A percentile compares a stretch with the other conserved stretches of the same genome.
These are phyloP conservation scores for Danio jaintianensis DNA, from an alignment of 2,797 vertebrate species.

Conservation along the genomic window DNA sequence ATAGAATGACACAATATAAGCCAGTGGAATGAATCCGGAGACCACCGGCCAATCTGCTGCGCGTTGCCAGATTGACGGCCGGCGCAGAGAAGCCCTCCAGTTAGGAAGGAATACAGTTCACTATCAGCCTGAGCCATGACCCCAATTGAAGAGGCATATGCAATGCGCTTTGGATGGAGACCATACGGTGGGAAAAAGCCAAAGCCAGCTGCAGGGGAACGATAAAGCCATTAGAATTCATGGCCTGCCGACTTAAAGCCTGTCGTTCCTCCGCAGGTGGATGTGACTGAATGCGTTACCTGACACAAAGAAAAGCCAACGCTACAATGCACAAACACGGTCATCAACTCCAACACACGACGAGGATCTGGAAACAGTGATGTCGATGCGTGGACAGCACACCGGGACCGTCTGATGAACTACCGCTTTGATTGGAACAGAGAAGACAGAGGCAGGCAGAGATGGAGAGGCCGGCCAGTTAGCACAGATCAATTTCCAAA, in stretches of 20 bases:
- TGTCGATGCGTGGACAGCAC: neutral
- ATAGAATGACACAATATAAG: slow-evolving; percentile 37
- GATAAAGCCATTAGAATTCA: slow-evolving; percentile 79
- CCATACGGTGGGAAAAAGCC: slow-evolving; percentile 48
- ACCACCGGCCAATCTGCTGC: slow-evolving; percentile 46
- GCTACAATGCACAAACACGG: slow-evolving; percentile 38
- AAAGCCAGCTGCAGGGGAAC: slow-evolving; percentile 71
- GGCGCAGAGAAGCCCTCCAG: slow-evolving; percentile 52
- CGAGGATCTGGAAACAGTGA: slow-evolving; percentile 21
- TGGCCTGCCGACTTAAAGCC: slow-evolving; percentile 62
- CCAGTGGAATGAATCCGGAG: slow-evolving; percentile 41
- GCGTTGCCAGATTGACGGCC: slow-evolving; percentile 23
- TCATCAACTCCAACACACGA: slow-evolving; percentile 29
- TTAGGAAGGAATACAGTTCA: slow-evolving; percentile 71
- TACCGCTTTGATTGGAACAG: slow-evolving; percentile 41
- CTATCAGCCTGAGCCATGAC: slow-evolving; percentile 73
- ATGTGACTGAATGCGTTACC: slow-evolving; percentile 60
- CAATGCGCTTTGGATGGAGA: slow-evolving; percentile 73
- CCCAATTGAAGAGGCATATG: slow-evolving; percentile 78
- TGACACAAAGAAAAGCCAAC: slow-evolving; percentile 54
- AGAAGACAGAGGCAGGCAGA: slow-evolving; percentile 36
- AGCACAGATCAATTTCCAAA: slow-evolving; percentile 40
- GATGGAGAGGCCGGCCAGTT: slow-evolving; percentile 17
- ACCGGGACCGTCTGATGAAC: neutral
- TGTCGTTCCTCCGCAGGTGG: slow-evolving; percentile 63